phyloP scores from a whole-genome alignment of 2,113 vertebrate genomes.

The Athene cunicularia region DNA sequence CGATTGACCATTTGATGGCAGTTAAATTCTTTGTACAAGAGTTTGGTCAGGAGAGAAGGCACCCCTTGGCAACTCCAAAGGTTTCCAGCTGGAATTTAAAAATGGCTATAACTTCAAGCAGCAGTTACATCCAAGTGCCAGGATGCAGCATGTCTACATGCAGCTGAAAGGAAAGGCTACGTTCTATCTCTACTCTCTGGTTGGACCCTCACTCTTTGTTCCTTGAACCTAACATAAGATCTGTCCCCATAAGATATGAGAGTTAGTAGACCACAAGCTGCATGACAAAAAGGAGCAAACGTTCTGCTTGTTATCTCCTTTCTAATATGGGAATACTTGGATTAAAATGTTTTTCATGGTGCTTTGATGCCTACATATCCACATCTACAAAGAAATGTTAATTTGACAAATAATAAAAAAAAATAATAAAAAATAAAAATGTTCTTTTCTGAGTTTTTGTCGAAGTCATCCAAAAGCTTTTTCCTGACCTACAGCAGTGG shows the following conservation, averaged over 20 bases:
- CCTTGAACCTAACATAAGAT: not conserved
- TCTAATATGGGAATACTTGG: not conserved
- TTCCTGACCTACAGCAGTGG: not conserved
- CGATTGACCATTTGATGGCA: not conserved
- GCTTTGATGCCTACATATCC: not conserved
- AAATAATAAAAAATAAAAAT: not conserved
- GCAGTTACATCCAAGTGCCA: not conserved
- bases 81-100: not conserved
- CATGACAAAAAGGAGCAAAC: not conserved
- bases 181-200: not conserved
- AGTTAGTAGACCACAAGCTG: not conserved
- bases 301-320: not conserved
- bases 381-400: not conserved
- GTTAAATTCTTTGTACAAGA: accelerated
- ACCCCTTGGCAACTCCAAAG: not conserved
- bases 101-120: not conserved
- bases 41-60: not conserved
- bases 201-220: not conserved
- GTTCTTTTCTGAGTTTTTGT: not conserved
- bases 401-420: not conserved
- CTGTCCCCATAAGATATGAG: not conserved
- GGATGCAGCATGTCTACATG: not conserved
- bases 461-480: not conserved
- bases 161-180: not conserved
- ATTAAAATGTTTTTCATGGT: not conserved